phyloP scores from a whole-genome alignment of 2,113 vertebrate species.

The Poecilia latipinna region DNA sequence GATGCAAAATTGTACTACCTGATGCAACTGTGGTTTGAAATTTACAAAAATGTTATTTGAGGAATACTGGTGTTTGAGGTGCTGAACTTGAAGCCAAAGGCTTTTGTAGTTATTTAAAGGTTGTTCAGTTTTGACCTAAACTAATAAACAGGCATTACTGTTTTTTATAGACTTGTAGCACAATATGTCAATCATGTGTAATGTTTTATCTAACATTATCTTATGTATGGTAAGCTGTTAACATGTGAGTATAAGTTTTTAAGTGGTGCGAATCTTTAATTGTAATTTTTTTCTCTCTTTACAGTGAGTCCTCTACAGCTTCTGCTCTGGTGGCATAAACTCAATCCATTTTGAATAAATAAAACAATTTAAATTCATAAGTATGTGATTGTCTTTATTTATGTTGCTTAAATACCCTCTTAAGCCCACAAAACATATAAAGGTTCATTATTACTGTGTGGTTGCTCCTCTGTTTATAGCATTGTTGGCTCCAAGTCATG shows the following conservation, averaged over 20 bases:
- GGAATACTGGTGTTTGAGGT: too few species aligned
- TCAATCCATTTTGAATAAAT: constrained; percentile 80
- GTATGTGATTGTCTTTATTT: constrained; percentile 8
- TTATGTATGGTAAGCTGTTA: background rate
- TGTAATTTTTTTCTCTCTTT: constrained; percentile 48
- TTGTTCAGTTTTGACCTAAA: too few species aligned
- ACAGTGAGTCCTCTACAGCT: constrained; percentile 97
- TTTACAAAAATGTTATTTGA: too few species aligned
- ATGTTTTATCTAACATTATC: background rate
- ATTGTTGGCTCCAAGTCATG: background rate
- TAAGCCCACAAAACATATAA: background rate
- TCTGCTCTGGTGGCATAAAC: constrained; percentile 97
- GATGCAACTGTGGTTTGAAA: too few species aligned
- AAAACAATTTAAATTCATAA: constrained; percentile 75
- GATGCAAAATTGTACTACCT: too few species aligned
- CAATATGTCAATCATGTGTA: too few species aligned
- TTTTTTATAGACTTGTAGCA: too few species aligned
- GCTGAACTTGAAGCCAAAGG: too few species aligned
- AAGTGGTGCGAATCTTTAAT: background rate
- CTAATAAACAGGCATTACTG: too few species aligned
- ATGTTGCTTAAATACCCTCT: too few species aligned
- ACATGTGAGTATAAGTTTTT: background rate
- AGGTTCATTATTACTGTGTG: background rate
- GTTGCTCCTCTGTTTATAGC: background rate
- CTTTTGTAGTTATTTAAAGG: too few species aligned